phyloP scores from a whole-genome alignment of 2,888 invertebrate genomes.

The Deilephila elpenor region DNA sequence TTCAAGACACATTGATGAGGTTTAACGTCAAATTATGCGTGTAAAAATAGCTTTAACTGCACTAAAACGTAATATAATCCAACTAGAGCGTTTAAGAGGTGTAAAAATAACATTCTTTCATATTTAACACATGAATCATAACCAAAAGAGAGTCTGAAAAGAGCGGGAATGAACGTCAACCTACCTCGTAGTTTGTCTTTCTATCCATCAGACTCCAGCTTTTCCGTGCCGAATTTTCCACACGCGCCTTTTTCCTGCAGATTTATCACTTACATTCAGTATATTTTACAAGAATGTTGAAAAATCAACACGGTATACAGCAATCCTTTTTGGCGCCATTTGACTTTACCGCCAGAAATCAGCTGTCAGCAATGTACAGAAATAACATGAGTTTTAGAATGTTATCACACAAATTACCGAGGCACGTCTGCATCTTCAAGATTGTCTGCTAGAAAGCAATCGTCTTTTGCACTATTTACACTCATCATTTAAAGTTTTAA shows the following conservation, averaged over 20 bases:
- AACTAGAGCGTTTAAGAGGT: background rate
- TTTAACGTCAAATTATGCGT: background rate
- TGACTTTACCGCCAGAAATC: conserved; percentile 79
- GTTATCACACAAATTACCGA: conserved; percentile 58
- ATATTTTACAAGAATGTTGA: conserved; percentile 25
- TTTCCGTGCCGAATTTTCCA: conserved; percentile 65
- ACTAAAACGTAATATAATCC: background rate
- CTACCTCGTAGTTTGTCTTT: conserved; percentile 76
- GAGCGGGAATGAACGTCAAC: conserved; percentile 59
- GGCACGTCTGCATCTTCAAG: conserved; percentile 64
- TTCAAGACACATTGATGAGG: no score
- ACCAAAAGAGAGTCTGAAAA: conserved; percentile 59
- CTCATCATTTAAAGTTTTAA: conserved; percentile 58
- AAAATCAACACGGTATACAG: conserved; percentile 38
- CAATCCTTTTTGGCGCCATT: conserved; percentile 69
- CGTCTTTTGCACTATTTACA: conserved; percentile 57
- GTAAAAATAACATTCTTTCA: conserved; percentile 13
- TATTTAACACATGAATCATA: conserved; percentile 42
- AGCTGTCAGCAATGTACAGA: conserved; percentile 70
- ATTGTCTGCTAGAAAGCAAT: conserved; percentile 49
- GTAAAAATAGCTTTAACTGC: background rate
- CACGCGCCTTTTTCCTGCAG: conserved; percentile 69
- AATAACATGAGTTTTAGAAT: conserved; percentile 42
- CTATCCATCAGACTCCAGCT: conserved; percentile 80
- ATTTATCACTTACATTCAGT: conserved; percentile 43